Percentiles rank a stretch among this genome's conserved stretches.
phyloP scores from a whole-genome alignment of 2,797 vertebrate species.

The Thripadectes ignobilis region DNA sequence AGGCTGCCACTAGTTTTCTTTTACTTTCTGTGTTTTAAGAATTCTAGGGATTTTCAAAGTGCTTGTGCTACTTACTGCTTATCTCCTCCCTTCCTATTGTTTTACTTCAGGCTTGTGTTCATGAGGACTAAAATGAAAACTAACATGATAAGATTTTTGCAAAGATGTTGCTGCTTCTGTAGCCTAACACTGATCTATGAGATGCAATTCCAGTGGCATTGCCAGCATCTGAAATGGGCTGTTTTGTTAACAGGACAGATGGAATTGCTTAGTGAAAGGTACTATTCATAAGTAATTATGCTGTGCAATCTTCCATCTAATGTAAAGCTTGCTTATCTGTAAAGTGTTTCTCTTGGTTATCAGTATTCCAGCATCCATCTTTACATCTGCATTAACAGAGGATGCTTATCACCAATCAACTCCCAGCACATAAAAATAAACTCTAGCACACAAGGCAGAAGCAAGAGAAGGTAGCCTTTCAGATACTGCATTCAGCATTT shows the following conservation, averaged over 20 bases:
- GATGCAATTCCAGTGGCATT: background rate
- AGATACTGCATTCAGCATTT: background rate
- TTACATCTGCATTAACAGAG: background rate
- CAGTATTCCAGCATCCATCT: background rate
- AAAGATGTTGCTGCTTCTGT: background rate
- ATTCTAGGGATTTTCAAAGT: background rate
- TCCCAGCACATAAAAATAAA: background rate
- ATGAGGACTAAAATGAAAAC: background rate
- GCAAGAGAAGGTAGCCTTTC: background rate
- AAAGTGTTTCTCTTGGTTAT: background rate
- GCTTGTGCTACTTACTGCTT: background rate
- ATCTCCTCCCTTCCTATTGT: background rate
- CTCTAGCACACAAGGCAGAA: background rate
- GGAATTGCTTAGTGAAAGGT: background rate
- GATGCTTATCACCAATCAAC: background rate
- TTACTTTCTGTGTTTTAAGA: background rate
- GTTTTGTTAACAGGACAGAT: background rate
- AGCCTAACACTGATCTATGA: background rate
- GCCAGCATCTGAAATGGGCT: background rate
- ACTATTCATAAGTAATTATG: background rate
- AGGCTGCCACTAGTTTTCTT: background rate
- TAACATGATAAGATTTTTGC: background rate
- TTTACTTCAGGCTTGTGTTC: background rate
- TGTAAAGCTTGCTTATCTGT: background rate
- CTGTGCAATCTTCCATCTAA: background rate